Conservation (phyloP, 2,888 invertebrate genomes). For the Dastarcus helophoroides region DNA sequence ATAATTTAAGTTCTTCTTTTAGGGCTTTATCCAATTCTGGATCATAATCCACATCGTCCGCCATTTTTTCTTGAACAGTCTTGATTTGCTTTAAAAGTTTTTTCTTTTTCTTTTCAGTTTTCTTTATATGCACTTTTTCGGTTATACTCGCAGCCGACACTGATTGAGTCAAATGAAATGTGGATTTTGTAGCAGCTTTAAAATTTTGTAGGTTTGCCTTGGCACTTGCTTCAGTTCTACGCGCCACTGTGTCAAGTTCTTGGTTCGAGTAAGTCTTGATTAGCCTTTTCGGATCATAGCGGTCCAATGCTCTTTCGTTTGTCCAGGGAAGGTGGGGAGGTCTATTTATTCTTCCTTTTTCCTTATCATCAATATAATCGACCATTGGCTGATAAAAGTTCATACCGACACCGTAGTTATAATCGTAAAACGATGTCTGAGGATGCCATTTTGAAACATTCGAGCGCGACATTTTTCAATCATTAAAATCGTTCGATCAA, state of each 20-base stretch:
- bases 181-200: slow-evolving; percentile 47
- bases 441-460: slow-evolving; percentile 34
- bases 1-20: slow-evolving; percentile 32
- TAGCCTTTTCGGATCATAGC: slow-evolving; percentile 53
- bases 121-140: slow-evolving; percentile 50
- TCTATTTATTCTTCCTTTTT: slow-evolving; percentile 32
- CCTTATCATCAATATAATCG: slow-evolving; percentile 66
- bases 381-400: slow-evolving; percentile 83
- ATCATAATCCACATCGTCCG: slow-evolving; percentile 38
- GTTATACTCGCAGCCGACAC: slow-evolving; percentile 51
- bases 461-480: slow-evolving; percentile 17
- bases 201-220: slow-evolving; percentile 53
- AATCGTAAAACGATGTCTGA: slow-evolving; percentile 60
- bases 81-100: slow-evolving; percentile 36
- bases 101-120: slow-evolving; percentile 39
- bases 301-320: slow-evolving; percentile 56
- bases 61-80: slow-evolving; percentile 37
- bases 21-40: slow-evolving; percentile 37
- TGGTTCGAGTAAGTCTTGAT: slow-evolving; percentile 55
- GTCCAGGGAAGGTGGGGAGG: slow-evolving; percentile 62
- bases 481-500: slow-evolving; percentile 11
- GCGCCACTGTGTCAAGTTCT: slow-evolving; percentile 54
- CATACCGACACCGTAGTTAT: slow-evolving; percentile 74
- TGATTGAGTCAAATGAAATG: slow-evolving; percentile 50
- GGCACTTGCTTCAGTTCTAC: slow-evolving; percentile 56